Base-by-base conservation (phyloP, 2,113 vertebrate genomes). In the Dasyurus viverrinus region DNA sequence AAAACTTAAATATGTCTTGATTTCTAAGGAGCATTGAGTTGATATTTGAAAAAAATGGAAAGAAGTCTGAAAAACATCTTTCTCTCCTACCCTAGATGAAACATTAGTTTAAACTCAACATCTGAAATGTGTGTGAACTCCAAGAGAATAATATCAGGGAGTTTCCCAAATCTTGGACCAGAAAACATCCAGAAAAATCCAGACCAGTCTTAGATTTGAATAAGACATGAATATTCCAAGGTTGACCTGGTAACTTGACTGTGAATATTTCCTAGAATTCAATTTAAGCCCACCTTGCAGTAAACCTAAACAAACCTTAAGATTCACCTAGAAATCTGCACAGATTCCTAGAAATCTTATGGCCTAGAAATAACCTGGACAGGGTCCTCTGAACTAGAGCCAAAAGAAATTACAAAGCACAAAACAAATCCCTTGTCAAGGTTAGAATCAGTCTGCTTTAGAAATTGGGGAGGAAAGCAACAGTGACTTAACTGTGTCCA, bases 401-500 rank as follows among this genome's bases (percentile, higher is more conserved):
- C n/a, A 42, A 42, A 36, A 84, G n/a, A 42, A 2, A 19, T 23
- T 84, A 7, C n/a, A 23, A 23, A 19, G 68, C 2, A 84, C 16
- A 84, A 84, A 26, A 23, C 2, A 68, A 76, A 76, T n/a, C 36
- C 30, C 36, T 76, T 76, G 60, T 1, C 14, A 19, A n/a, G 60
- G 36, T 76, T 36, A 54, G 68, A 55, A 52, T 53, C 2, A 10
- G 3, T 46, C 10, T 22, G 1, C 19, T 26, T 3, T 10, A 2
- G 55, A 30, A 89, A 53, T 11, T 48, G 47, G 27, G 42, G 2
- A 26, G 19, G 12, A 3, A 54, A 16, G 0, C 4, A 9, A 47
- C 36, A 2, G 0, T 53, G 19, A 19, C 12, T 23, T 10, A 0
- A 8, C 1, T 1, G 7, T 46, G 12, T 10, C 26, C 24, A 26